phyloP scores from a whole-genome alignment of 2,113 vertebrate species.

The Platichthys flesus region DNA sequence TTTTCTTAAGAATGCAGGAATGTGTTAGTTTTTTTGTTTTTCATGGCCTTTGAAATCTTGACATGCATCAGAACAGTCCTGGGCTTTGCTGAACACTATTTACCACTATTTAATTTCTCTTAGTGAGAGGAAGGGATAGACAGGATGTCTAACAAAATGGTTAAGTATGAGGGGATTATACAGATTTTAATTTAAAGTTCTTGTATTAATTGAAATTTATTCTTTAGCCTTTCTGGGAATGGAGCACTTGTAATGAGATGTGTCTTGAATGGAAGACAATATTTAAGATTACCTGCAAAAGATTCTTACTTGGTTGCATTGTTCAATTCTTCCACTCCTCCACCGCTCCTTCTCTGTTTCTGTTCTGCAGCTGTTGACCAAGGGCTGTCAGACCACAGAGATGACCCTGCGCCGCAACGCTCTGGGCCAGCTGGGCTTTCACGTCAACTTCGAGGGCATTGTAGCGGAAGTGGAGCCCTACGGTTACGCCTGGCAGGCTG shows the following conservation, averaged over 20 bases:
- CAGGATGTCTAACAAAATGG: slow-evolving; percentile 4
- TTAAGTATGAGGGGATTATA: not conserved
- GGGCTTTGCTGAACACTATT: slow-evolving; percentile 9
- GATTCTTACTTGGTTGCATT: not conserved
- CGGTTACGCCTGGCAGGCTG: slow-evolving; percentile 95
- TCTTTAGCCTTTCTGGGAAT: not conserved
- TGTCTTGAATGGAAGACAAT: not conserved
- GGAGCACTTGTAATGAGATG: not conserved
- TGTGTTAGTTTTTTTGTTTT: not conserved
- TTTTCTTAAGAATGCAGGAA: not conserved
- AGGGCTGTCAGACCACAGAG: slow-evolving; percentile 93
- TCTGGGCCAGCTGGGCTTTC: slow-evolving; percentile 95
- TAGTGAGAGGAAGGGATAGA: not conserved
- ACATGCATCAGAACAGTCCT: not conserved
- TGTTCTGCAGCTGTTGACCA: slow-evolving; percentile 88
- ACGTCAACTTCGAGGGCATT: slow-evolving; percentile 97
- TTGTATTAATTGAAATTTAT: slow-evolving; percentile 17
- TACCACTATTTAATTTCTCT: slow-evolving; percentile 18
- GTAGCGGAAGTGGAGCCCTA: slow-evolving; percentile 97
- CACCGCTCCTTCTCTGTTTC: not conserved
- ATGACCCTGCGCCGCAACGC: slow-evolving; percentile 95
- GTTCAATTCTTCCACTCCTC: not conserved
- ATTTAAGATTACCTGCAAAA: not conserved
- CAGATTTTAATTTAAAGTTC: slow-evolving; percentile 6
- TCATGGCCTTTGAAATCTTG: not conserved